A percentile compares a stretch with the other conserved stretches of the same genome.
phyloP scores from a whole-genome alignment of 2,113 vertebrate genomes.

The Camarhynchus parvulus region DNA sequence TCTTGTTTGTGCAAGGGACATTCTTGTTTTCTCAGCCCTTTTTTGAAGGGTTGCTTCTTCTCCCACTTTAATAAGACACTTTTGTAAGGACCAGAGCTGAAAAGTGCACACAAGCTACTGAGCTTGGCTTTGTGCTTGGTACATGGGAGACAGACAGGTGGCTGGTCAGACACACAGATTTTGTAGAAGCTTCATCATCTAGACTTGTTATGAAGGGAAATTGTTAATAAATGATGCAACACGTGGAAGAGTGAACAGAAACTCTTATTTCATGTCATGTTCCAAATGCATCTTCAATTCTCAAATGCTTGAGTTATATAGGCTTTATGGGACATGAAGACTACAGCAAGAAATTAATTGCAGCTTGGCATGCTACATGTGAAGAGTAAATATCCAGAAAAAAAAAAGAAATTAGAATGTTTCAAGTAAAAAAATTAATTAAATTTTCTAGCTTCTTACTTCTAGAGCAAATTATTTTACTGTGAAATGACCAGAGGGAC shows the following conservation, averaged over 20 bases:
- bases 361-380: not conserved
- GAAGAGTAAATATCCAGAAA: not conserved
- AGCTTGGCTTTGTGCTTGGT: not conserved
- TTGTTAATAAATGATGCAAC: not conserved
- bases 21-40: not conserved
- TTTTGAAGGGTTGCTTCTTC: not conserved
- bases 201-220: not conserved
- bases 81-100: not conserved
- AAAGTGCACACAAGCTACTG: not conserved
- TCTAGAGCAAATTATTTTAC: not conserved
- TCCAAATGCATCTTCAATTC: not conserved
- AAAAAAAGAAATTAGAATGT: not conserved
- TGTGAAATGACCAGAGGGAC: not conserved
- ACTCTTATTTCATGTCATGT: not conserved
- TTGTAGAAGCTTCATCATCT: not conserved
- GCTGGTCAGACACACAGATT: not conserved
- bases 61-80: not conserved
- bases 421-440: not conserved
- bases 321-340: not conserved
- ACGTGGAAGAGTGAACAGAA: not conserved
- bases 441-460: not conserved
- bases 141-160: not conserved
- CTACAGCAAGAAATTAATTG: not conserved
- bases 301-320: not conserved
- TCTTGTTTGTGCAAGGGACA: not conserved